Base-by-base conservation (phyloP, 2,888 invertebrate species). In the Mythimna ferrago region DNA sequence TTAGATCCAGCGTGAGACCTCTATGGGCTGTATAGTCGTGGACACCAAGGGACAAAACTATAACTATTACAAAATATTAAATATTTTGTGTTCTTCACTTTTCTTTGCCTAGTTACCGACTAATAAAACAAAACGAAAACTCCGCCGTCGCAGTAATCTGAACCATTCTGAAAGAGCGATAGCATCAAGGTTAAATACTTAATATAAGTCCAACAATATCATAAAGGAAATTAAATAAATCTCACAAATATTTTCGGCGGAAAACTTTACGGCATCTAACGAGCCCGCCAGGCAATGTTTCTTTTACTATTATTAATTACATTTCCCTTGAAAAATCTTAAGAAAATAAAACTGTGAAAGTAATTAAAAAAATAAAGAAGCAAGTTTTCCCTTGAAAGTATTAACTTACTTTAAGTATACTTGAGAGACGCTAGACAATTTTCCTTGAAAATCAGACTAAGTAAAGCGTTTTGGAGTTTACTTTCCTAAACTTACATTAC, bases 261-360 rank as follows among this genome's bases (percentile, higher is more conserved):
- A 73, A 82, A 80, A 65, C 21, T 80, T 67, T 51, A 58, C 58
- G 11, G 48, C 54, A 16, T 56, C 53, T 56, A 75, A 83, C 66
- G 70, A 80, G 57, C 57, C 67, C 62, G n/a, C 51, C 56, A 19
- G 61, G 64, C 76, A 66, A 66, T 80, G 73, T 73, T 71, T 71
- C 66, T 68, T 73, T 81, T 69, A 84, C 71, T 77, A 53, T 58
- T 58, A 77, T 73, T 84, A 84, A 84, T 78, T 77, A 77, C 56
- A 21, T 56, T 71, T 67, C 70, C 69, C 73, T 67, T 57, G 58
- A 19, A 41, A 54, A 66, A 58, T 63, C 48, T 67, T 66, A 58
- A 61, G 62, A 78, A 11, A 69, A 69, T 66, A 65, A 73, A 67
- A n/a, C 26, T 38, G 38, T 69, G 38, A 70, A 84, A 60, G 53